A percentile compares a stretch with the other conserved stretches of the same genome.
phyloP scores from a whole-genome alignment of 2,797 vertebrate genomes.

The Denticeps clupeoides region DNA sequence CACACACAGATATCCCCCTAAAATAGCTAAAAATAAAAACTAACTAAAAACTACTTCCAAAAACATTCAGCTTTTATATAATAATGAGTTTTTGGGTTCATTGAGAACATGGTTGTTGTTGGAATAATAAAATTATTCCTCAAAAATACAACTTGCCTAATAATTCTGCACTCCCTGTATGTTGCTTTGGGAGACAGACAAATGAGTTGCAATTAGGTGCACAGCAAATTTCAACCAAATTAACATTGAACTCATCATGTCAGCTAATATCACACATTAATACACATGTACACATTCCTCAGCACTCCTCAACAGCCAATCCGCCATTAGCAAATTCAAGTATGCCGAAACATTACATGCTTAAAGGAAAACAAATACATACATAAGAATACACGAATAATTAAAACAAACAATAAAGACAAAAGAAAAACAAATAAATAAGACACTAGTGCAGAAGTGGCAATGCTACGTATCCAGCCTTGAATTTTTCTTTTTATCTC shows the following conservation, averaged over 20 bases:
- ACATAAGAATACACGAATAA: no score
- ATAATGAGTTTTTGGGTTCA: no score
- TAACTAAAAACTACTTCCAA: no score
- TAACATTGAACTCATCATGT: not conserved
- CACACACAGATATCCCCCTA: no score
- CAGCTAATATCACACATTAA: not conserved
- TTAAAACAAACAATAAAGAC: no score
- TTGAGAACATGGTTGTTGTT: no score
- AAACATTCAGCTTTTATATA: no score
- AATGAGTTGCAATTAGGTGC: conserved; percentile 4
- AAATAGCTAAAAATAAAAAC: no score
- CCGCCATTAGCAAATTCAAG: not conserved
- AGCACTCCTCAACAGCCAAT: conserved; percentile 2
- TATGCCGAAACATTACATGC: conserved; percentile 3
- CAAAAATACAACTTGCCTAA: no score
- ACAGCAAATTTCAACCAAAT: no score
- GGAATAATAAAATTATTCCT: no score
- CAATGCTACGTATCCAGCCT: conserved; percentile 1
- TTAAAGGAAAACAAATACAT: not conserved
- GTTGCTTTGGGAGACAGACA: conserved; percentile 2
- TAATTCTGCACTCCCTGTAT: no score
- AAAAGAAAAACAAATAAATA: not conserved
- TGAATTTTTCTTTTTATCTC: not conserved
- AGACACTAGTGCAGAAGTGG: not conserved
- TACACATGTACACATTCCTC: not conserved